phyloP scores from a whole-genome alignment of 2,888 invertebrate species.

The Theodoxus fluviatilis region DNA sequence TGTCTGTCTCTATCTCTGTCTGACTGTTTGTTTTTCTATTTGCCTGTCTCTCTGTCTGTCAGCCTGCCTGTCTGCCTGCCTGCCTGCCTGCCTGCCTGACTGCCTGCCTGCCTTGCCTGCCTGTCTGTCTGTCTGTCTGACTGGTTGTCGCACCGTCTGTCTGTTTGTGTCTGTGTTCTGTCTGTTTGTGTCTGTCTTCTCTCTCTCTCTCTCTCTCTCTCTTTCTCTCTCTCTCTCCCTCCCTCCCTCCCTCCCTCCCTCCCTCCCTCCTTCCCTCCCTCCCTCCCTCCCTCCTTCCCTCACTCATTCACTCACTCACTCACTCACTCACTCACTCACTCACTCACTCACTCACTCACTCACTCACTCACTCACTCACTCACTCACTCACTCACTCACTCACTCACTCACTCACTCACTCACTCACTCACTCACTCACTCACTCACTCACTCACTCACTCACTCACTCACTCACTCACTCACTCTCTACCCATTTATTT shows the following conservation, averaged over 20 bases:
- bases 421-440: background rate
- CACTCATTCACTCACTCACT: too few species aligned
- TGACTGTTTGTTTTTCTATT: background rate
- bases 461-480: background rate
- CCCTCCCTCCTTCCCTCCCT: background rate
- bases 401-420: background rate
- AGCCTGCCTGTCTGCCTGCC: background rate
- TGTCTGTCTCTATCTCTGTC: background rate
- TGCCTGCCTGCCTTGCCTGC: background rate
- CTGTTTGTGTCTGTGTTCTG: conserved; percentile 8
- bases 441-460: background rate
- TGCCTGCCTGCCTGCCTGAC: background rate
- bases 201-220: background rate
- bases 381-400: background rate
- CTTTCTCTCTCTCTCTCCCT: background rate
- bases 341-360: too few species aligned
- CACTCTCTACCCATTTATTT: background rate
- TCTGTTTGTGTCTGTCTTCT: background rate
- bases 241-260: background rate
- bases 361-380: too few species aligned
- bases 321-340: too few species aligned
- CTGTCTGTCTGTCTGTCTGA: conserved; percentile 14
- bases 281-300: background rate
- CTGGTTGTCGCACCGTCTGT: background rate
- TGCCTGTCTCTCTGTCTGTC: background rate